These are phyloP conservation scores for Listronotus oregonensis DNA, from an alignment of 1,140 invertebrate genomes.

Conservation along the genomic window DNA sequence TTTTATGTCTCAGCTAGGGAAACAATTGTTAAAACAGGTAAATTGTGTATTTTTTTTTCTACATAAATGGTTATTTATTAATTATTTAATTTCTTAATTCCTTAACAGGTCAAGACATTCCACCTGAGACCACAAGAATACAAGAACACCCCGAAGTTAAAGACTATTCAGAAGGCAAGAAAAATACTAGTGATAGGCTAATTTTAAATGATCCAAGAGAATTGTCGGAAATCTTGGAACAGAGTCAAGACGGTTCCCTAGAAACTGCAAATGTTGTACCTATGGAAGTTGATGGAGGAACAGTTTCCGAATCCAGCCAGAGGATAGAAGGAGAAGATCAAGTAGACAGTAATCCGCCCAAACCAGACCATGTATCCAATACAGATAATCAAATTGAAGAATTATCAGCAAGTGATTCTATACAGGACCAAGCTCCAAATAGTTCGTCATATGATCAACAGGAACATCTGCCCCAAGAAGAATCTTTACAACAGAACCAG, in stretches of 20 bases:
- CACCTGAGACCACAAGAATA: not conserved
- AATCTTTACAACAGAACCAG: too few species aligned
- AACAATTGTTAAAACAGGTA: too few species aligned
- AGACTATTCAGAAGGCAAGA: not conserved
- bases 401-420: not conserved
- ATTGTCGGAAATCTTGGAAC: not conserved
- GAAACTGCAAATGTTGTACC: constrained; percentile 7
- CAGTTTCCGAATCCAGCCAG: not conserved
- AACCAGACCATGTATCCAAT: not conserved
- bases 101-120: not conserved
- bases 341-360: not conserved
- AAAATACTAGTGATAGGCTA: not conserved
- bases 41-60: too few species aligned
- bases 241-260: too few species aligned
- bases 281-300: constrained; percentile 33
- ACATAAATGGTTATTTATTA: too few species aligned
- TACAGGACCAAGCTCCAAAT: not conserved
- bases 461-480: too few species aligned
- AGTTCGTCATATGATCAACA: not conserved
- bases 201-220: not conserved
- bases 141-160: not conserved
- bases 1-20: too few species aligned
- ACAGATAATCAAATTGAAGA: not conserved
- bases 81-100: too few species aligned
- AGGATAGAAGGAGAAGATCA: not conserved